These are phyloP conservation scores for Acanthosepion lycidas DNA, from an alignment of 2,888 invertebrate species.

Conservation along the genomic window DNA sequence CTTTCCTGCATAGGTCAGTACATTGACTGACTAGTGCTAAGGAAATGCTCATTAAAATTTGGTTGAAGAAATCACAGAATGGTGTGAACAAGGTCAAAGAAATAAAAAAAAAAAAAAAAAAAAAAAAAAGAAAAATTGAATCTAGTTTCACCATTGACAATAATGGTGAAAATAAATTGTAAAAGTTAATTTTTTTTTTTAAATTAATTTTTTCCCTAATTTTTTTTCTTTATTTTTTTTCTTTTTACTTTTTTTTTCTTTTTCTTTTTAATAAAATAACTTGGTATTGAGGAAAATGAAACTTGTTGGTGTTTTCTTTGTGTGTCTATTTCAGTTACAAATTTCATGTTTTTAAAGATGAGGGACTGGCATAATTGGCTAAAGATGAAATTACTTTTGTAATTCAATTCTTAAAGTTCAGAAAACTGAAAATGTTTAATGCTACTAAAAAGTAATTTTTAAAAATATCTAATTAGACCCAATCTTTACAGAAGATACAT, in stretches of 20 bases:
- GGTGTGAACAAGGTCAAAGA: not conserved
- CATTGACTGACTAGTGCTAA: not conserved
- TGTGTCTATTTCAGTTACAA: not conserved
- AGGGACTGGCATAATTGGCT: too few relatives aligned
- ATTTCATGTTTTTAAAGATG: too few relatives aligned
- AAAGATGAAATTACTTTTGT: too few relatives aligned
- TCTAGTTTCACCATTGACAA: not conserved
- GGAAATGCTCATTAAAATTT: slow-evolving; percentile 8
- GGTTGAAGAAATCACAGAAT: slow-evolving; percentile 6
- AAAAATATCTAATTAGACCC: too few relatives aligned
- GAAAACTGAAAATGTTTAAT: too few relatives aligned
- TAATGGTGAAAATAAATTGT: slow-evolving; percentile 23
- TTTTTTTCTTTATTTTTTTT: not conserved
- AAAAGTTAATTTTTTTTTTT: not conserved
- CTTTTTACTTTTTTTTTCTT: not conserved
- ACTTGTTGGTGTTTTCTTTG: not conserved
- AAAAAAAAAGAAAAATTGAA: not conserved
- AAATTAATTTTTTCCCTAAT: not conserved
- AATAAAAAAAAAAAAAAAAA: not conserved
- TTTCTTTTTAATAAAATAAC: not conserved
- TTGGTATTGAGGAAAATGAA: slow-evolving; percentile 12
- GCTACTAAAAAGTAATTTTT: too few relatives aligned
- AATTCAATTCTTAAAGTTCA: too few relatives aligned
- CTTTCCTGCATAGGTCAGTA: not conserved
- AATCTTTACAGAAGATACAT: too few relatives aligned